A percentile compares a stretch with the other conserved stretches of the same genome.
Evolutionary conservation across 2,113 vertebrate species (phyloP).

Genomic region (Calidris pugnax): DNA sequence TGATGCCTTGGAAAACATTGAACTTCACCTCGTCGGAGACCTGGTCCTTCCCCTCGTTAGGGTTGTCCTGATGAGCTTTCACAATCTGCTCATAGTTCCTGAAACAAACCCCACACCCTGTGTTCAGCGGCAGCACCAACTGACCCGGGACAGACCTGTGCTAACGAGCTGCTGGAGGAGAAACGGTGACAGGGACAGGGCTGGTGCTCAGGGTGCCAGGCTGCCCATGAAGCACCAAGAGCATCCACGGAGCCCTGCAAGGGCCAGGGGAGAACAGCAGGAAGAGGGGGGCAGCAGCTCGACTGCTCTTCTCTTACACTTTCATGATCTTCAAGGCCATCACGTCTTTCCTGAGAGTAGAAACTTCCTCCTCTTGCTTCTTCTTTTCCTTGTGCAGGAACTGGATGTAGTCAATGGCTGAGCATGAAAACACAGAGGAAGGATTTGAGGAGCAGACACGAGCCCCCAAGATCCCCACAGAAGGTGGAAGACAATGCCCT

Average conservation of each 20-base stretch:
- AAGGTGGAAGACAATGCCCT: neutral
- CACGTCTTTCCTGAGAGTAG: conserved; percentile 91
- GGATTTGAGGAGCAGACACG: neutral
- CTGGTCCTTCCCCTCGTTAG: conserved; percentile 88
- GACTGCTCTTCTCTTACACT: conserved; percentile 80
- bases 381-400: conserved; percentile 99
- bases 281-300: neutral
- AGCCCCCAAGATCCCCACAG: rapidly evolving
- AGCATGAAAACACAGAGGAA: neutral
- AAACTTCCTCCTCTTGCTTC: conserved; percentile 97
- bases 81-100: conserved; percentile 99
- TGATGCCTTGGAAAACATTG: conserved; percentile 94
- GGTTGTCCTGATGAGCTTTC: conserved; percentile 95
- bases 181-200: rapidly evolving
- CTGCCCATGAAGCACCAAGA: neutral
- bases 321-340: conserved; percentile 98
- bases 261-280: no score
- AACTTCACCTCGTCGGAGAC: conserved; percentile 97
- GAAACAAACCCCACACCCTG: neutral
- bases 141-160: neutral
- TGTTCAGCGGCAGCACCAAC: neutral
- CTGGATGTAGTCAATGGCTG: conserved; percentile 98
- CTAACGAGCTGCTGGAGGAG: rapidly evolving
- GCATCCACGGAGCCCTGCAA: neutral
- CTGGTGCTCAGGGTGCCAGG: rapidly evolving